Evolutionary conservation across 2,113 vertebrate species (phyloP).

Genomic region (Toxotes jaculatrix): DNA sequence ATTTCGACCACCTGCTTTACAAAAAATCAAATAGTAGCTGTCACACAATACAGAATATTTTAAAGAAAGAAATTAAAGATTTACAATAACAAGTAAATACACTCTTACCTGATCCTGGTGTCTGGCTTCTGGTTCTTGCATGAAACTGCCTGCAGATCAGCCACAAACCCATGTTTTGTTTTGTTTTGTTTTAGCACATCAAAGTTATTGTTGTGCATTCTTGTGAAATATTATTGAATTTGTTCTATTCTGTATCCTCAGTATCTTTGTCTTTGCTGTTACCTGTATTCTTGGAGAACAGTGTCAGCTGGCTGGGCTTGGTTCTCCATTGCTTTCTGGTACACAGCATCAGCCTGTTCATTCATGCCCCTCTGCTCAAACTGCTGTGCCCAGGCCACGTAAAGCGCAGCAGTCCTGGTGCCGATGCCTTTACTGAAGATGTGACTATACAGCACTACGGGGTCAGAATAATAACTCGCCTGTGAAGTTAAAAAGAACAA

Average conservation of each 20-base stretch:
- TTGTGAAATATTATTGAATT: background rate
- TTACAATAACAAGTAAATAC: background rate
- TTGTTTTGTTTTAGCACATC: background rate
- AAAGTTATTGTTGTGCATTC: background rate
- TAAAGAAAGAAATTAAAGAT: background rate
- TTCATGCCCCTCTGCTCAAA: conserved; percentile 80
- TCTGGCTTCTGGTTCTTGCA: conserved; percentile 63
- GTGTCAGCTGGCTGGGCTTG: conserved; percentile 84
- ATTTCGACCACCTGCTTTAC: conserved; percentile 54
- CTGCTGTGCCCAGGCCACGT: conserved; percentile 87
- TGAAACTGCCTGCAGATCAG: conserved; percentile 84
- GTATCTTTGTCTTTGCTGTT: background rate
- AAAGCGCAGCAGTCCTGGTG: conserved; percentile 80
- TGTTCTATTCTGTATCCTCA: background rate
- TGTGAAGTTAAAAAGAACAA: conserved; percentile 49
- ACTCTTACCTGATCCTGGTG: conserved; percentile 74
- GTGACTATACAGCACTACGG: conserved; percentile 80
- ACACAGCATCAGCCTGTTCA: conserved; percentile 80
- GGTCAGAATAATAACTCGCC: conserved; percentile 85
- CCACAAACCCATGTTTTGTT: background rate
- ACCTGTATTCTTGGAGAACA: conserved; percentile 86
- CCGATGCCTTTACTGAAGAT: conserved; percentile 86
- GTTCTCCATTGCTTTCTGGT: conserved; percentile 85
- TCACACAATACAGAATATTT: background rate
- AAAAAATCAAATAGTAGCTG: background rate